phyloP scores from a whole-genome alignment of 2,888 invertebrate genomes.

The Cataglyphis rosenhaueri region DNA sequence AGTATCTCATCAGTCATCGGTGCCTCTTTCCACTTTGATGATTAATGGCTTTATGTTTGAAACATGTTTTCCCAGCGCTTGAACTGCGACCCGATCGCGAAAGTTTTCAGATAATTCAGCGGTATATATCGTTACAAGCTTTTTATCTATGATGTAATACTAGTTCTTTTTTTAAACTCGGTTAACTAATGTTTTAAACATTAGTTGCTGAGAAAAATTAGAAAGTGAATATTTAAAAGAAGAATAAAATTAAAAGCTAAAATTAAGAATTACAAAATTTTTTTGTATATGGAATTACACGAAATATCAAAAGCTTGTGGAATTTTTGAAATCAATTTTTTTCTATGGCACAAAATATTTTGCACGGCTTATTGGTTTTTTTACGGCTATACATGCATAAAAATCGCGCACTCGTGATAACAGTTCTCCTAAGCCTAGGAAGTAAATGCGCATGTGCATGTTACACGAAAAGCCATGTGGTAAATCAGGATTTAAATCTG shows the following conservation, averaged over 20 bases:
- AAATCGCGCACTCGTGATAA: constrained; percentile 59
- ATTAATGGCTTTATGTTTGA: constrained; percentile 51
- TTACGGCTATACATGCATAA: constrained; percentile 9
- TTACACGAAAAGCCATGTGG: constrained; percentile 75
- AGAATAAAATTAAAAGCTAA: neutral
- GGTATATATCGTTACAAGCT: constrained; percentile 34
- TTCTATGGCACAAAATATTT: constrained; percentile 7
- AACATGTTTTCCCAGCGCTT: constrained; percentile 47
- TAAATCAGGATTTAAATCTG: constrained; percentile 77
- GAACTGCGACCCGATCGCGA: constrained; percentile 47
- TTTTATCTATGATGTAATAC: neutral
- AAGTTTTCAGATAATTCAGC: constrained; percentile 47
- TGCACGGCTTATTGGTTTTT: constrained; percentile 41
- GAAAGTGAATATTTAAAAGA: neutral
- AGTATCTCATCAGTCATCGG: constrained; percentile 58
- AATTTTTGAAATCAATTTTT: constrained; percentile 8
- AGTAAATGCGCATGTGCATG: constrained; percentile 38
- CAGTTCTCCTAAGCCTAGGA: constrained; percentile 58
- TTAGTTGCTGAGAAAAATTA: neutral
- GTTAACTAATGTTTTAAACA: constrained; percentile 18
- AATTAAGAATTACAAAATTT: neutral
- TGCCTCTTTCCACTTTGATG: constrained; percentile 45
- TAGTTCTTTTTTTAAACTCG: neutral
- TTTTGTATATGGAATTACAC: neutral
- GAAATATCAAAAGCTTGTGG: neutral